Evolutionary conservation across 2,888 invertebrate genomes (phyloP).

Genomic region (Drosophila tripunctata): DNA sequence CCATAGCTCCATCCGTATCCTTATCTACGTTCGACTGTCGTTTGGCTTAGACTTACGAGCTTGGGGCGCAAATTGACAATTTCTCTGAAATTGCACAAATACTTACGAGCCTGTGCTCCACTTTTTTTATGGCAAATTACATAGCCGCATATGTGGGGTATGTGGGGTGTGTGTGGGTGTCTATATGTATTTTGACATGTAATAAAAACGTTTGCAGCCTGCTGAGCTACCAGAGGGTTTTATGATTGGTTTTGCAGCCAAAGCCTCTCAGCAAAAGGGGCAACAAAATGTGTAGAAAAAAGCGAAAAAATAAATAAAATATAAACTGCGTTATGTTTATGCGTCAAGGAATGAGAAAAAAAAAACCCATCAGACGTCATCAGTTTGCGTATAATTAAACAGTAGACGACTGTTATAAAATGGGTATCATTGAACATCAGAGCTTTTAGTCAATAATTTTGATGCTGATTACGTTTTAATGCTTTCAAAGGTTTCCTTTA

Average conservation of each 20-base stretch:
- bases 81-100: conserved; percentile 77
- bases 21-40: conserved; percentile 45
- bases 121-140: conserved; percentile 79
- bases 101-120: conserved; percentile 68
- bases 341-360: conserved; percentile 49
- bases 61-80: conserved; percentile 76
- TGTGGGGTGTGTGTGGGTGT: conserved; percentile 9
- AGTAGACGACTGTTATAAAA: conserved; percentile 63
- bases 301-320: conserved; percentile 70
- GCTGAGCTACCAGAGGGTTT: conserved; percentile 54
- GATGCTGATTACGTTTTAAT: not conserved
- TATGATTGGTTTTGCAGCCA: conserved; percentile 69
- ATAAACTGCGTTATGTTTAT: conserved; percentile 78
- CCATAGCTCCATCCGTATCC: conserved; percentile 24
- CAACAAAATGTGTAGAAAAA: conserved; percentile 13
- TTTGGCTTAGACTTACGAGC: conserved; percentile 74
- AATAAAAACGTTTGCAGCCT: conserved; percentile 69
- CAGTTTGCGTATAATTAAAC: conserved; percentile 69
- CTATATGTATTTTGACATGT: conserved; percentile 30
- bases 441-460: conserved; percentile 3
- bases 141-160: conserved; percentile 58
- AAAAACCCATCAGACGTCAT: conserved; percentile 59
- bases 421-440: conserved; percentile 31
- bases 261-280: conserved; percentile 44
- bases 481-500: no score